These are phyloP conservation scores for Lordiphosa stackelbergi DNA, from an alignment of 1,140 invertebrate species.

Conservation along the genomic window DNA sequence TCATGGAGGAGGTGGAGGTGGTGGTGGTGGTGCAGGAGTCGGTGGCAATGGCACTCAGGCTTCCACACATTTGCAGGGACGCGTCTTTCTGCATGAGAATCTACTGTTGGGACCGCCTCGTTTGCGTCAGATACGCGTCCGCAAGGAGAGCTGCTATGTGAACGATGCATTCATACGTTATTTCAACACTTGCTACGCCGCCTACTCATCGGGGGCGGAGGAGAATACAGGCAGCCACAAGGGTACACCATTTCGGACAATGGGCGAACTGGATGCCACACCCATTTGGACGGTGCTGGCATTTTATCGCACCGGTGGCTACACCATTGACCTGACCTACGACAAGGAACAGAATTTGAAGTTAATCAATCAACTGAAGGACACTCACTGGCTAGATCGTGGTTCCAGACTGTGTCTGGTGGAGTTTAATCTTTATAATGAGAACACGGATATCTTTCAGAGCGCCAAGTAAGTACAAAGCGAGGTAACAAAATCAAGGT, in stretches of 20 bases:
- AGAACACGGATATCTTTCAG: constrained; percentile 57
- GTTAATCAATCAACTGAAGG: constrained; percentile 20
- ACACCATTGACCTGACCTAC: constrained; percentile 41
- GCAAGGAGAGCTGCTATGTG: constrained; percentile 50
- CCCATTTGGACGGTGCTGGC: constrained; percentile 45
- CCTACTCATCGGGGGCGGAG: constrained; percentile 32
- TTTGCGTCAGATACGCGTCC: constrained; percentile 61
- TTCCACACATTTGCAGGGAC: constrained; percentile 9
- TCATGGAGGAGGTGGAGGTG: not conserved
- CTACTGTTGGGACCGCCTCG: constrained; percentile 61
- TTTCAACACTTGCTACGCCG: constrained; percentile 60
- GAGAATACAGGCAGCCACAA: constrained; percentile 7
- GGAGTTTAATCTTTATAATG: constrained; percentile 65
- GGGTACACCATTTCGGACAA: constrained; percentile 25
- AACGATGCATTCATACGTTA: constrained; percentile 64
- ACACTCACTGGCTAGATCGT: constrained; percentile 53
- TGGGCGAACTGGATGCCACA: constrained; percentile 25
- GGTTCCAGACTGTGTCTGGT: constrained; percentile 53
- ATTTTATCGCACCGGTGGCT: constrained; percentile 51
- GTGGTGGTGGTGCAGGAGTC: not conserved
- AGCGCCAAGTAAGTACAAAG: constrained; percentile 53
- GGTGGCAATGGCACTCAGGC: not conserved
- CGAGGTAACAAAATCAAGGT: no score
- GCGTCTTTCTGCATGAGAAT: constrained; percentile 58
- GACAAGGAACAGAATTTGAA: constrained; percentile 24